phyloP scores from a whole-genome alignment of 1,140 invertebrate genomes.

The Sarcophaga bullata region DNA sequence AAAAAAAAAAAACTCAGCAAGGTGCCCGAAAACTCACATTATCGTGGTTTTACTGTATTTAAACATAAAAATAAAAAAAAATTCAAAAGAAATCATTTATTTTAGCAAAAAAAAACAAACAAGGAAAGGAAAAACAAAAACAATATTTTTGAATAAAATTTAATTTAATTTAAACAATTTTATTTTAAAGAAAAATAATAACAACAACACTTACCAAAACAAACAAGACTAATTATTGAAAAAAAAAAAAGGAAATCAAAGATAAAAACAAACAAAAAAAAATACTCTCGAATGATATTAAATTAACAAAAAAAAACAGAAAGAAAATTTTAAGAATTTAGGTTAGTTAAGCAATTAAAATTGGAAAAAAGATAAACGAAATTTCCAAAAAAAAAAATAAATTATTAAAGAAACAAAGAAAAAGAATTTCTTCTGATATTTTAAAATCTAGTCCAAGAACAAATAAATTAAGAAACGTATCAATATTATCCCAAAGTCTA shows the following conservation, averaged over 20 bases:
- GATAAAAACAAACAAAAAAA: not conserved
- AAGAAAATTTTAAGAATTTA: no score
- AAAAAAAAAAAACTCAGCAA: no score
- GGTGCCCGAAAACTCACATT: no score
- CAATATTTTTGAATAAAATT: not conserved
- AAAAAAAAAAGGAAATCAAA: no score
- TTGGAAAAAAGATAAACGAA: no score
- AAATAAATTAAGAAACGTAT: no score
- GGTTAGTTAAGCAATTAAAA: no score
- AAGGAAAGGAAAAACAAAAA: not conserved
- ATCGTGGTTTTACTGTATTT: not conserved
- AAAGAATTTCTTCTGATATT: no score
- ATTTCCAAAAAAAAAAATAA: no score
- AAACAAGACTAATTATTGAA: not conserved
- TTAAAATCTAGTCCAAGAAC: no score
- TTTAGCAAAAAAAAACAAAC: not conserved
- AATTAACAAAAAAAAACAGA: not conserved
- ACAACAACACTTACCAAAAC: not conserved
- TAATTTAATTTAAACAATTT: no score
- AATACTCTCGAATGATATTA: not conserved
- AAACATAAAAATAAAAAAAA: not conserved
- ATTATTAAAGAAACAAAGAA: no score
- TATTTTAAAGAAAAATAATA: not conserved
- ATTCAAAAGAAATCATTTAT: not conserved
- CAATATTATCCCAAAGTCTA: not conserved